Conservation (phyloP, 30 jellyfish, hydroid and myxozoan genomes). For the Sanderia malayensis region DNA sequence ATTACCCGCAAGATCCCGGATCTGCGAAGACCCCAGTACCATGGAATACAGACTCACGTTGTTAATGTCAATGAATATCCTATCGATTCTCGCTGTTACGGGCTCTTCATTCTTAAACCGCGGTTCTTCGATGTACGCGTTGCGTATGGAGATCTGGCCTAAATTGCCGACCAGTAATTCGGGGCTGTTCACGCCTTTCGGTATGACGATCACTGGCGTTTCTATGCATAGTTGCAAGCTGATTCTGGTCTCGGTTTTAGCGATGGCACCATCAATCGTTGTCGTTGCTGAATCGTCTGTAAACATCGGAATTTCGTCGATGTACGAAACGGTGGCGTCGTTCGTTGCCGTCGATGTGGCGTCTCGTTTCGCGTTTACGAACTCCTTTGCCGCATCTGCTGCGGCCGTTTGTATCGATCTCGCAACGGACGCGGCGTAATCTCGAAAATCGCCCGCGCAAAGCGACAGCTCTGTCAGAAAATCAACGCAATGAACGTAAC, state of each 20-base stretch:
- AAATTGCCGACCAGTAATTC: conserved; percentile 79
- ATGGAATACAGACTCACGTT: conserved; percentile 68
- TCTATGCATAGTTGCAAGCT: conserved; percentile 37
- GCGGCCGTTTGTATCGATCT: conserved; percentile 92
- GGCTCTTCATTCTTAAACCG: not conserved
- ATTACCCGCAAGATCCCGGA: conserved; percentile 12
- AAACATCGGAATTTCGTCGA: conserved; percentile 6
- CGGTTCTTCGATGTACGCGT: conserved; percentile 34
- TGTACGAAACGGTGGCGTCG: not conserved
- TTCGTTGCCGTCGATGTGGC: too few species aligned
- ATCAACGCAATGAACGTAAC: conserved; percentile 70
- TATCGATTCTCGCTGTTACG: conserved; percentile 37
- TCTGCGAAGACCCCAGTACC: conserved; percentile 18
- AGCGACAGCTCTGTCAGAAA: conserved; percentile 72
- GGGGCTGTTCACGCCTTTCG: conserved; percentile 60
- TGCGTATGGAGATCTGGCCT: conserved; percentile 80
- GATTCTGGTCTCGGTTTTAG: not conserved
- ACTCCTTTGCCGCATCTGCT: conserved; percentile 91
- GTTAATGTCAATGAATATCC: conserved; percentile 57
- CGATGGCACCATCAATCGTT: too few species aligned
- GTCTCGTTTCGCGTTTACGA: conserved; percentile 53
- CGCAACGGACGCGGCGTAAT: conserved; percentile 77
- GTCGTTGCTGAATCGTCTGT: not conserved
- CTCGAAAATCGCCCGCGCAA: conserved; percentile 92
- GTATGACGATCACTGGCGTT: conserved; percentile 90